Percentiles rank a stretch among this genome's conserved stretches.
Evolutionary conservation across 2,797 vertebrate genomes (phyloP).

Genomic region (Galaxias olidus): DNA sequence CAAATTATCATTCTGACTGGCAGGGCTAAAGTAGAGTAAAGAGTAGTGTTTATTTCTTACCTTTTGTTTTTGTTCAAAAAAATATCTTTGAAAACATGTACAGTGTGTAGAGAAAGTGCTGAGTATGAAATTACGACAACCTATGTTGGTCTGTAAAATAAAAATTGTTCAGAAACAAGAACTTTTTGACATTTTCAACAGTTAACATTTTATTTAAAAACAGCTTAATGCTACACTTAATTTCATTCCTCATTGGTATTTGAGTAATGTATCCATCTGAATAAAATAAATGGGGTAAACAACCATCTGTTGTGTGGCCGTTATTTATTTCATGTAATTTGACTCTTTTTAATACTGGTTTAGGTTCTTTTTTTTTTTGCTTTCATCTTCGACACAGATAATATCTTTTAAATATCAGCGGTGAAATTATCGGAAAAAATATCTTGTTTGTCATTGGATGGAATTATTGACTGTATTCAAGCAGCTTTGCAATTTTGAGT

Average conservation of each 20-base stretch:
- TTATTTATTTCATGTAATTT: too few species aligned
- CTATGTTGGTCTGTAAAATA: too few species aligned
- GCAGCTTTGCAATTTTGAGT: too few species aligned
- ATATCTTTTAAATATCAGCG: too few species aligned
- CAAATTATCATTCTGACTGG: constrained; percentile 72
- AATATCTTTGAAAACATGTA: constrained; percentile 85
- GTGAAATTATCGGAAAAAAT: too few species aligned
- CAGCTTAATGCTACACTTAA: constrained; percentile 99
- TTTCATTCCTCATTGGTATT: constrained; percentile 90
- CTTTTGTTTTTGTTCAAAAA: constrained; percentile 57
- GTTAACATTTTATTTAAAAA: constrained; percentile 95
- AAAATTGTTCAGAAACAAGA: too few species aligned
- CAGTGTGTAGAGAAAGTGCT: constrained; percentile 88
- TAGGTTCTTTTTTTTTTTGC: too few species aligned
- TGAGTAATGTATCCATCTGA: constrained; percentile 89
- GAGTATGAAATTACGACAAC: constrained; percentile 83
- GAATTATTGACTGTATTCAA: too few species aligned
- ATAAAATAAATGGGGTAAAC: constrained; percentile 98
- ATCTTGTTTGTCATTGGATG: too few species aligned
- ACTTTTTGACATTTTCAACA: constrained; percentile 90
- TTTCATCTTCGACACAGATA: too few species aligned
- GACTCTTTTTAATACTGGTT: too few species aligned
- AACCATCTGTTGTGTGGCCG: too few species aligned
- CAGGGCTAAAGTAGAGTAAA: constrained; percentile 69
- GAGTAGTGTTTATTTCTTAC: constrained; percentile 81